phyloP scores from a whole-genome alignment of 1,140 invertebrate species.

The Zaprionus davidi region DNA sequence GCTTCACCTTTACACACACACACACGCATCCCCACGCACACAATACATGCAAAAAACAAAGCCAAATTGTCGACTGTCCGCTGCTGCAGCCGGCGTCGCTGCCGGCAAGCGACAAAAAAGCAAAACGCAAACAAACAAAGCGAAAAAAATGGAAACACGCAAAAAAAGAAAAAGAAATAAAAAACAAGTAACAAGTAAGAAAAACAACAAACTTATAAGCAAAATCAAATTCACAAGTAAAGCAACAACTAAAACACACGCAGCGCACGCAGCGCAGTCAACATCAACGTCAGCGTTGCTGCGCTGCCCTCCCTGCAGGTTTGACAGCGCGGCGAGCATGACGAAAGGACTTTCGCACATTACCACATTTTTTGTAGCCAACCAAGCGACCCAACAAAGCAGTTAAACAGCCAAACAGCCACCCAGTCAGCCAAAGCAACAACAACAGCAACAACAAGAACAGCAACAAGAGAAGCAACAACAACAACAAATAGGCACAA shows the following conservation, averaged over 20 bases:
- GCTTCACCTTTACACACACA: background rate
- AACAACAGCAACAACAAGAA: slow-evolving; percentile 28
- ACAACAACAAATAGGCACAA: slow-evolving; percentile 33
- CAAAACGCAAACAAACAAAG: slow-evolving; percentile 59
- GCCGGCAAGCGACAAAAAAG: slow-evolving; percentile 61
- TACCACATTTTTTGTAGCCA: slow-evolving; percentile 70
- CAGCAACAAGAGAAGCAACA: slow-evolving; percentile 36
- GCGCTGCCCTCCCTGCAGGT: slow-evolving; percentile 42
- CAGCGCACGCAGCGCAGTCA: slow-evolving; percentile 35
- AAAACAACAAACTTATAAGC: slow-evolving; percentile 63
- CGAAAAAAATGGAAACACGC: slow-evolving; percentile 31
- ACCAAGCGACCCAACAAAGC: slow-evolving; percentile 48
- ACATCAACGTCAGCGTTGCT: slow-evolving; percentile 19
- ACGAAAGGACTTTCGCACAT: slow-evolving; percentile 83
- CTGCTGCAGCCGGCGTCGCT: slow-evolving; percentile 34
- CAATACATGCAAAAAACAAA: slow-evolving; percentile 18
- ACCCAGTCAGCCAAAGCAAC: slow-evolving; percentile 62
- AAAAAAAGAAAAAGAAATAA: slow-evolving; percentile 24
- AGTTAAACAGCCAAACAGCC: slow-evolving; percentile 57
- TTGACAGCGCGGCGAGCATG: slow-evolving; percentile 68
- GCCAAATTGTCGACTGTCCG: slow-evolving; percentile 38
- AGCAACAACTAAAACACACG: slow-evolving; percentile 43
- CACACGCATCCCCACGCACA: background rate
- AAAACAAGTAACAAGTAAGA: slow-evolving; percentile 12
- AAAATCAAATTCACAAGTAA: slow-evolving; percentile 73